These are phyloP conservation scores for Drosophila parvula DNA, from an alignment of 1,140 invertebrate species.

Conservation along the genomic window DNA sequence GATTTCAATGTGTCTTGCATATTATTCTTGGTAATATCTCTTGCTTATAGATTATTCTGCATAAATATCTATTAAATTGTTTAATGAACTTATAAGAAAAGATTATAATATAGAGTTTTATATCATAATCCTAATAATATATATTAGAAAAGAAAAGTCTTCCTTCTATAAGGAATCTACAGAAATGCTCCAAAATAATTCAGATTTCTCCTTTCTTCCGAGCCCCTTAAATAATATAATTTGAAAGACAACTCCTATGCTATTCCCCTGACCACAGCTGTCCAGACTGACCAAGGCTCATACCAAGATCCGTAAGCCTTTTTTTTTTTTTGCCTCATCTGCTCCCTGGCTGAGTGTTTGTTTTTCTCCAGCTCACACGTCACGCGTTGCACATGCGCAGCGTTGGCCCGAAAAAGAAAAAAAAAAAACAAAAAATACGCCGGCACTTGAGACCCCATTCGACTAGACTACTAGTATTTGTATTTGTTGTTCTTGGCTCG, in stretches of 20 bases:
- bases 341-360: constrained; percentile 43
- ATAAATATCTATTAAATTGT: no score
- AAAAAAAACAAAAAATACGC: not conserved
- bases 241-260: not conserved
- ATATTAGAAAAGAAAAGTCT: not conserved
- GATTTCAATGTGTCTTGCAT: no score
- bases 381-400: constrained; percentile 72
- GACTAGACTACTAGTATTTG: constrained; percentile 24
- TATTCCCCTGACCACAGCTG: constrained; percentile 6
- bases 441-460: constrained; percentile 20
- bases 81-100: no score
- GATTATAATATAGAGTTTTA: no score
- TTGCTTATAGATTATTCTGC: no score
- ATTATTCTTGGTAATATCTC: no score
- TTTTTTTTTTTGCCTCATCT: not conserved
- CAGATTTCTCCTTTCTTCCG: not conserved
- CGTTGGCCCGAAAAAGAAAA: constrained; percentile 42
- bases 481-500: constrained; percentile 30
- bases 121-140: not conserved
- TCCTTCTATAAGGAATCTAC: not conserved
- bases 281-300: not conserved
- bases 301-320: constrained; percentile 5
- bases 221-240: not conserved
- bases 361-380: constrained; percentile 51
- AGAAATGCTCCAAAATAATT: no score